Percentiles rank a stretch among this genome's conserved stretches.
These are phyloP conservation scores for Lysandra coridon DNA, from an alignment of 2,888 invertebrate species.

Conservation along the genomic window DNA sequence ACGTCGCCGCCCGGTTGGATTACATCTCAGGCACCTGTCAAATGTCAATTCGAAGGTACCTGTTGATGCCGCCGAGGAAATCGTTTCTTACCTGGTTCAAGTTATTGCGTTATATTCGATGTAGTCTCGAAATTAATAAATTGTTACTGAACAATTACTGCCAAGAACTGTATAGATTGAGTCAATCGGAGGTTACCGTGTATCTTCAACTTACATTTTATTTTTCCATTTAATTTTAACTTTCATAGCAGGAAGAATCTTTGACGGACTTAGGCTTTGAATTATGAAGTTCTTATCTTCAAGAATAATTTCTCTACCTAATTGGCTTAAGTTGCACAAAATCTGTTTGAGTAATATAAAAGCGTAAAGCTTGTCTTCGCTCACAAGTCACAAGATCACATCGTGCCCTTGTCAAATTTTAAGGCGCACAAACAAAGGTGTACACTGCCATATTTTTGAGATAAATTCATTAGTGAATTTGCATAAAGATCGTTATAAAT, in stretches of 20 bases:
- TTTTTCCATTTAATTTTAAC: too few species aligned
- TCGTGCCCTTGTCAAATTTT: not conserved
- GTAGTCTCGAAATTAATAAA: not conserved
- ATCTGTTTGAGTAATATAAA: too few species aligned
- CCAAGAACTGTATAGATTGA: too few species aligned
- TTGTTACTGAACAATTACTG: not conserved
- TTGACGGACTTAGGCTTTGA: too few species aligned
- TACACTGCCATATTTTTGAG: constrained; percentile 15
- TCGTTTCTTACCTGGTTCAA: constrained; percentile 16
- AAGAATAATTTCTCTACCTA: too few species aligned
- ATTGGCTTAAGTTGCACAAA: too few species aligned
- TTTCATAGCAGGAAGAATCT: too few species aligned
- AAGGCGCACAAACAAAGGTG: not conserved
- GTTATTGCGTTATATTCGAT: not conserved
- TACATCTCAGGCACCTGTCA: constrained; percentile 67
- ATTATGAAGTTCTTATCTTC: too few species aligned
- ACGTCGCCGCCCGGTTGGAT: constrained; percentile 61
- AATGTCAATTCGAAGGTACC: constrained; percentile 52
- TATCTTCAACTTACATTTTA: too few species aligned
- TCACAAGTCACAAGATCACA: not conserved
- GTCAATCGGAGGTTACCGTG: too few species aligned
- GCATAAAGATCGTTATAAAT: constrained; percentile 34
- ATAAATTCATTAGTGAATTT: constrained; percentile 17
- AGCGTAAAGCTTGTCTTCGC: not conserved
- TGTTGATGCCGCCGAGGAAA: not conserved